Evolutionary conservation across 2,888 invertebrate genomes (phyloP).

Genomic region (Chloromyia formosa): DNA sequence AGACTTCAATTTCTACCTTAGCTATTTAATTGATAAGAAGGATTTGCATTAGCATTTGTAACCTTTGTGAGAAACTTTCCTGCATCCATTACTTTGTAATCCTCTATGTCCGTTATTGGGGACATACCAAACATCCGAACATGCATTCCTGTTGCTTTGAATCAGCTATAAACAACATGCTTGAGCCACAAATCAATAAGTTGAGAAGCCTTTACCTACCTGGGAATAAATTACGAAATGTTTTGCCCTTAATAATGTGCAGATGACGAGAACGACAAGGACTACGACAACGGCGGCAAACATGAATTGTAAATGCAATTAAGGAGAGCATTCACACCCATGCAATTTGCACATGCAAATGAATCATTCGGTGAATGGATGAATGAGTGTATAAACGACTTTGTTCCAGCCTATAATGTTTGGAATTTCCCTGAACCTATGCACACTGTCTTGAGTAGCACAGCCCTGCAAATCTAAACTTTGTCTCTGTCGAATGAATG

Average conservation of each 20-base stretch:
- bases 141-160: not conserved
- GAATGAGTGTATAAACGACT: not conserved
- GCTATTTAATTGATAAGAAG: too few species aligned
- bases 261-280: conserved; percentile 13
- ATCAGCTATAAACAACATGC: not conserved
- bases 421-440: not conserved
- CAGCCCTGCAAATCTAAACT: too few species aligned
- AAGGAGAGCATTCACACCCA: conserved; percentile 34
- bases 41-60: too few species aligned
- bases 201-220: not conserved
- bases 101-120: too few species aligned
- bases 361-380: not conserved
- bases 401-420: not conserved
- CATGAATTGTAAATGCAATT: conserved; percentile 41
- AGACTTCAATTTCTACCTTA: too few species aligned
- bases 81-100: too few species aligned
- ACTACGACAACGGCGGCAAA: not conserved
- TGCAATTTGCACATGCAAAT: conserved; percentile 38
- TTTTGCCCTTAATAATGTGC: conserved; percentile 22
- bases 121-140: too few species aligned
- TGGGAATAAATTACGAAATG: conserved; percentile 19
- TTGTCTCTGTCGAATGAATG: too few species aligned
- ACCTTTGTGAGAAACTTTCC: too few species aligned
- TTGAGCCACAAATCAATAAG: conserved; percentile 19
- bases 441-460: too few species aligned